A percentile compares a stretch with the other conserved stretches of the same genome.
These are phyloP conservation scores for Sapajus apella DNA, from an alignment of 2,113 vertebrate genomes.

Conservation along the genomic window DNA sequence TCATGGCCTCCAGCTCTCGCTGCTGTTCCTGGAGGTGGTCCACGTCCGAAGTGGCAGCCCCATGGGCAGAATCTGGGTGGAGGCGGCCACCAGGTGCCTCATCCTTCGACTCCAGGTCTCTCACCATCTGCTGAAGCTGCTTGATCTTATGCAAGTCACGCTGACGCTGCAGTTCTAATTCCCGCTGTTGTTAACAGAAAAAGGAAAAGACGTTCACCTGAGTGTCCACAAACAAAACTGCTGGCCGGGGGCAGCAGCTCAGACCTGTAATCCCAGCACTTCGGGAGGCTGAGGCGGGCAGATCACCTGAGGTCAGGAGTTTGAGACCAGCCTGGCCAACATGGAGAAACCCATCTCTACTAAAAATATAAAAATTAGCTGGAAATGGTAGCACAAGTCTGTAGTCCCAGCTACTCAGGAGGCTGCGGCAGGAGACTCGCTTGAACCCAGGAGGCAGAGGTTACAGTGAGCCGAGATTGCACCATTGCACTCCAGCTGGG, in stretches of 20 bases:
- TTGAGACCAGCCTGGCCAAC: no score
- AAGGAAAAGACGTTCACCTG: background rate
- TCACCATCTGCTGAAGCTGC: conserved; percentile 88
- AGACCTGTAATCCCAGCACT: no score
- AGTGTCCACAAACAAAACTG: background rate
- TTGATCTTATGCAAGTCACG: conserved; percentile 89
- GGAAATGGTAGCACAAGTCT: fast-evolving
- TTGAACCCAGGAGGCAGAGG: no score
- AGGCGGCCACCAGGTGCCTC: background rate
- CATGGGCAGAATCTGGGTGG: background rate
- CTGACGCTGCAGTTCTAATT: conserved; percentile 88
- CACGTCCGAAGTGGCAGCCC: background rate
- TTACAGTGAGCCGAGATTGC: no score
- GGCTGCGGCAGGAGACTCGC: no score
- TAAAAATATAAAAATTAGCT: no score
- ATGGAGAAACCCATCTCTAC: no score
- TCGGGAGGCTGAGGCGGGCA: no score
- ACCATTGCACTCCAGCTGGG: no score
- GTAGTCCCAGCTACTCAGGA: no score
- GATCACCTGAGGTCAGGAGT: no score
- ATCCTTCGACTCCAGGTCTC: conserved; percentile 84
- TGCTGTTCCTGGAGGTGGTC: conserved; percentile 58
- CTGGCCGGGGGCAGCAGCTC: fast-evolving
- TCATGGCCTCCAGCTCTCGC: conserved; percentile 81
- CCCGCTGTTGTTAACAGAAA: conserved; percentile 78